Base-by-base conservation (phyloP, 1,140 invertebrate genomes). In the Zaprionus vittiger region DNA sequence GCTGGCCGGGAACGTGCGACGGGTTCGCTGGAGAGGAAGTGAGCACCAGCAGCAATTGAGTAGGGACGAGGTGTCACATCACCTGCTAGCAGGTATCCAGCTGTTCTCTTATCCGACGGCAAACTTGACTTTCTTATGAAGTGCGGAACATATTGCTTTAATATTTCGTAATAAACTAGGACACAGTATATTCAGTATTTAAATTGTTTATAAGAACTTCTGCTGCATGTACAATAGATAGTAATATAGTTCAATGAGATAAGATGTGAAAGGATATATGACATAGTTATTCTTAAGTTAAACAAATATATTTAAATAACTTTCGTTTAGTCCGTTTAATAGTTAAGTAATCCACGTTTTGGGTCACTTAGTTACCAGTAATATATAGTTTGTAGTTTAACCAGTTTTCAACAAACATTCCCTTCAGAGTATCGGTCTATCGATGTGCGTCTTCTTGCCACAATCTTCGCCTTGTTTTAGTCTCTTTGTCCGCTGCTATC, bases 21-120 rank as follows among this genome's bases (percentile, higher is more conserved):
- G 49, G 37, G 47, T 62, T 24, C n/a, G 28, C 20, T 31, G 34
- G 11, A 66, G 24, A 49, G 59, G 72, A 56, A 41, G 37, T 34
- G 20, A 15, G 37, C 31, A 61, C 12, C 37, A 38, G 37, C 7
- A n/a, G 44, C 41, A 26, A 28, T 24, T 63, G 68, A 56, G 68
- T 71, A 64, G 68, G 68, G 68, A 64, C 49, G 28, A 63, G 68
- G 68, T 71, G 68, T 71, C 68, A 64, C 49, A 56, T 41, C 68
- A 71, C n/a, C 34, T 64, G 60, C 34, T 31, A 56, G 60, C 22
- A 52, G 47, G 37, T 71, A 64, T 14, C 49, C 34, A 41, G 49
- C 14, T 52, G 55, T 34, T 59, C 37, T 24, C 24, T 26, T 34
- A 11, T 14, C 20, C 20, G 9, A 17, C 22, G 37, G 22, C 34